These are phyloP conservation scores for Phylloscopus whistleri DNA, from an alignment of 2,113 vertebrate species.

Conservation along the genomic window DNA sequence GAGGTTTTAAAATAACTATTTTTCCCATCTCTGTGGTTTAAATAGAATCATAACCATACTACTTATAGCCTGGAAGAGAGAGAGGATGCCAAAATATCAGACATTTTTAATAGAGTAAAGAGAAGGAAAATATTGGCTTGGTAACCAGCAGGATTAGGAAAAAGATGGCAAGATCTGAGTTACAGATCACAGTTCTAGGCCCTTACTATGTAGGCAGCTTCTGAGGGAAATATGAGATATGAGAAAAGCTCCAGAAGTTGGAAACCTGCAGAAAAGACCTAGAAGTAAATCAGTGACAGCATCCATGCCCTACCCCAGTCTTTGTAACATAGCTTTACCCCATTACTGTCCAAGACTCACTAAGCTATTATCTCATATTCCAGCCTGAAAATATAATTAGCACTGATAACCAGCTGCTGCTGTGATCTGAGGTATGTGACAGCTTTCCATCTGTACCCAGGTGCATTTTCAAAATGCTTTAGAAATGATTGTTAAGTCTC, in stretches of 20 bases:
- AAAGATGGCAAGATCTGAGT: background rate
- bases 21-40: slow-evolving; percentile 34
- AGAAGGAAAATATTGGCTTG: slow-evolving; percentile 27
- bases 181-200: background rate
- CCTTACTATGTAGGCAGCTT: background rate
- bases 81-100: slow-evolving; percentile 45
- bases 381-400: background rate
- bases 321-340: background rate
- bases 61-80: slow-evolving; percentile 44
- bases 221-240: background rate
- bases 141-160: background rate
- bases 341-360: background rate
- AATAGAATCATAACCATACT: slow-evolving; percentile 44
- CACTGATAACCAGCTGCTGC: background rate
- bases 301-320: background rate
- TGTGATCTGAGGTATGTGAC: background rate
- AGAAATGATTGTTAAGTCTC: background rate
- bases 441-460: background rate
- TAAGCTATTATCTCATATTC: background rate
- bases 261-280: background rate
- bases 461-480: background rate
- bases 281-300: background rate
- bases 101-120: slow-evolving; percentile 32
- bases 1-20: slow-evolving; percentile 53
- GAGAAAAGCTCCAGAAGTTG: background rate